Evolutionary conservation across 1,140 invertebrate genomes (phyloP).

Genomic region (Eupristina koningsbergeri): DNA sequence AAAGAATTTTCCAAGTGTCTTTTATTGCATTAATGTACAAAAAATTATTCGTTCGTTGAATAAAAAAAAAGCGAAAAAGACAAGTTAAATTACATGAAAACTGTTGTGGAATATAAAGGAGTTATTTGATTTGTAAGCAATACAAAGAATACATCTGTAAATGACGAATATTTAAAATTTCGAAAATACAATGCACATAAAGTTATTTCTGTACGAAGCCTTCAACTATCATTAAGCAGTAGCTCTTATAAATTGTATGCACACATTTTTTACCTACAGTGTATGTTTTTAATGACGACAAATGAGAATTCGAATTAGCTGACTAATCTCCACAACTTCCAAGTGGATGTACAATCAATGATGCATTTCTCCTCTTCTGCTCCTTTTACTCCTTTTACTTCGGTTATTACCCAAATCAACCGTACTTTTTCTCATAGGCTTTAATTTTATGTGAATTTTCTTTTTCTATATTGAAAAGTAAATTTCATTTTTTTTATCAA

Average conservation of each 20-base stretch:
- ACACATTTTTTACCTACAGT: background rate
- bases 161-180: background rate
- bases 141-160: no score
- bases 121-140: no score
- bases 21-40: no score
- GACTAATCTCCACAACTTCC: background rate
- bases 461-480: background rate
- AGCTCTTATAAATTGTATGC: background rate
- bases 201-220: background rate
- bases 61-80: no score
- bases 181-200: background rate
- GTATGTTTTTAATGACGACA: background rate
- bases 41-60: no score
- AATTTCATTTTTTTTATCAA: background rate
- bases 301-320: constrained; percentile 19
- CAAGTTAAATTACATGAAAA: no score
- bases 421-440: background rate
- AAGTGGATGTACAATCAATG: no score
- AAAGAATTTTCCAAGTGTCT: no score
- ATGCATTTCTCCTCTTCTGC: background rate
- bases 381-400: constrained; percentile 1
- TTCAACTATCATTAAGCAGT: background rate
- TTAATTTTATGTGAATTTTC: no score
- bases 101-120: no score
- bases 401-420: background rate